Evolutionary conservation across 2,888 invertebrate genomes (phyloP).

Genomic region (Syritta pipiens): DNA sequence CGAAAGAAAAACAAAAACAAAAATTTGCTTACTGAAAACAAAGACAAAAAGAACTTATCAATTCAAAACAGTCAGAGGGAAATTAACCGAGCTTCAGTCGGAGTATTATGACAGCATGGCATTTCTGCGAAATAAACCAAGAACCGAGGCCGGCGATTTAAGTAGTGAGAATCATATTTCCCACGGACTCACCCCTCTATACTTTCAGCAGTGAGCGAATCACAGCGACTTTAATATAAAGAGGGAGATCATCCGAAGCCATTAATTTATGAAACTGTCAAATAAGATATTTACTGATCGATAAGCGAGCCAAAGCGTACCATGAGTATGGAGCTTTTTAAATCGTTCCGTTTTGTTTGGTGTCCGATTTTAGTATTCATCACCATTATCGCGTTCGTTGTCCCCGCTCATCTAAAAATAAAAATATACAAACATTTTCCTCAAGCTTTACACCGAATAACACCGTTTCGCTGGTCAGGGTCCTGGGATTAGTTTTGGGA

Average conservation of each 20-base stretch:
- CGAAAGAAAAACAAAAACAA: not conserved
- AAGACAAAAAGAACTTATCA: slow-evolving; percentile 8
- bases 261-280: slow-evolving; percentile 59
- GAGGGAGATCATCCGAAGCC: slow-evolving; percentile 35
- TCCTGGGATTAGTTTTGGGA: too few species aligned
- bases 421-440: slow-evolving; percentile 32
- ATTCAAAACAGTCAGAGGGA: slow-evolving; percentile 12
- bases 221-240: too few species aligned
- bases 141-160: not conserved
- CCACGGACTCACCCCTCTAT: slow-evolving; percentile 30
- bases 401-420: not conserved
- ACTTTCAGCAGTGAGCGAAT: not conserved
- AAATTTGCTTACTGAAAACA: not conserved
- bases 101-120: slow-evolving; percentile 58
- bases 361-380: slow-evolving; percentile 51
- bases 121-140: slow-evolving; percentile 44
- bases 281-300: slow-evolving; percentile 61
- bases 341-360: slow-evolving; percentile 15
- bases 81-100: slow-evolving; percentile 22
- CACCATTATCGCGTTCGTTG: slow-evolving; percentile 30
- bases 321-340: slow-evolving; percentile 21
- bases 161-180: slow-evolving; percentile 43
- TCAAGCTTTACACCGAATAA: too few species aligned
- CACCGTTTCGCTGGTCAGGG: too few species aligned
- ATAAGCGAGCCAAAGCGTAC: slow-evolving; percentile 35